Evolutionary conservation across 2,113 vertebrate genomes (phyloP).

Genomic region (Zapus hudsonius): DNA sequence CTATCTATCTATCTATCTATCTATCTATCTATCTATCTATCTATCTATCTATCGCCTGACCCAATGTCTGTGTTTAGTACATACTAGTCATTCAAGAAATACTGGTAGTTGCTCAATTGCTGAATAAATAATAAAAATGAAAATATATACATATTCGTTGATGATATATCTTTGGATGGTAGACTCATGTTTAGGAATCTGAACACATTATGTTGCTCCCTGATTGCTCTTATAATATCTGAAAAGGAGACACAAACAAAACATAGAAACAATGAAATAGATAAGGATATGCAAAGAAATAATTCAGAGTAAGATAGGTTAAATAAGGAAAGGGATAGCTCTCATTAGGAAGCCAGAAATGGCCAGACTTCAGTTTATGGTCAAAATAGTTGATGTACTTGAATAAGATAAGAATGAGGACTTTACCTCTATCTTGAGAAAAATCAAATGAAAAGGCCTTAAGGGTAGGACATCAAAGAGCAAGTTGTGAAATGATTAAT

Average conservation of each 20-base stretch:
- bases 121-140: not conserved
- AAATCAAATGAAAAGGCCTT: not conserved
- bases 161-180: not conserved
- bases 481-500: not conserved
- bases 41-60: too few relatives aligned
- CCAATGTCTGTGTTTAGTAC: not conserved
- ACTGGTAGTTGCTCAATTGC: not conserved
- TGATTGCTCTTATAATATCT: not conserved
- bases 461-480: not conserved
- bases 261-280: not conserved
- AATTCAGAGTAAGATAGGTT: not conserved
- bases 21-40: too few relatives aligned
- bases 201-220: not conserved
- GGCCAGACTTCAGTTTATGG: not conserved
- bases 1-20: too few relatives aligned
- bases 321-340: not conserved
- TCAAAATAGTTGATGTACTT: not conserved
- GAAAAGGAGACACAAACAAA: not conserved
- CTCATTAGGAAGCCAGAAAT: not conserved
- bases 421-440: not conserved
- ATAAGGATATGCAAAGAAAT: not conserved
- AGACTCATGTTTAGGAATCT: not conserved
- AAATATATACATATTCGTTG: not conserved
- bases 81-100: not conserved
- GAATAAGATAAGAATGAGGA: not conserved